Conservation (phyloP, 2,797 vertebrate genomes). For the Crypturellus tataupa region DNA sequence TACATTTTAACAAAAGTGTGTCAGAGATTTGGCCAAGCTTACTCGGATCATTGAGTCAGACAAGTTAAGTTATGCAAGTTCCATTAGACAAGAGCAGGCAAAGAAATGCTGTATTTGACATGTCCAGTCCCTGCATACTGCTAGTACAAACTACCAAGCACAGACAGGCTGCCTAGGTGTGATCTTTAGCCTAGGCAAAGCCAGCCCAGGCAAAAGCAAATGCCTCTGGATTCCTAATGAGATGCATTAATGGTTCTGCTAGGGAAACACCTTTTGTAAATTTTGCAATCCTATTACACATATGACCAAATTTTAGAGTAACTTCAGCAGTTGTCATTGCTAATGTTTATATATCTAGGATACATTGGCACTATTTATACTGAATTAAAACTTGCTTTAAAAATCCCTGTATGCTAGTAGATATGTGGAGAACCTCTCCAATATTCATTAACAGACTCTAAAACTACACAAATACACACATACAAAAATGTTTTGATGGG, state of each 20-base stretch:
- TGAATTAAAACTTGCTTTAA: not conserved
- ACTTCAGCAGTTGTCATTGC: not conserved
- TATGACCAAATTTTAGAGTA: not conserved
- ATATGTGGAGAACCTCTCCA: not conserved
- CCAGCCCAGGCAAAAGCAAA: not conserved
- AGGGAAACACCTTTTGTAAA: not conserved
- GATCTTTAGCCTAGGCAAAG: not conserved
- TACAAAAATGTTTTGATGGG: not conserved
- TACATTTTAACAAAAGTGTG: not conserved
- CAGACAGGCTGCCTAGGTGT: not conserved
- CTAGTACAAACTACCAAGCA: not conserved
- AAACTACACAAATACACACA: not conserved
- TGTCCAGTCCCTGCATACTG: not conserved
- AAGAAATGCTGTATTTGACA: not conserved
- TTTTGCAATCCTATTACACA: not conserved
- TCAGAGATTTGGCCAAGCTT: not conserved
- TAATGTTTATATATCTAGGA: not conserved
- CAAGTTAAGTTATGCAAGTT: not conserved
- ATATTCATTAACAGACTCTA: not conserved
- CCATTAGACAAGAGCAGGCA: not conserved
- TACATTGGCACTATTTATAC: not conserved
- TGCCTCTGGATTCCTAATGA: not conserved
- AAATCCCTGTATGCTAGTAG: not conserved
- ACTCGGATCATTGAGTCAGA: not conserved
- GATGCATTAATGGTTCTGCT: not conserved